Evolutionary conservation across 2,113 vertebrate species (phyloP), one percentile per base, ranked within the genome.

Genomic region (Barbus barbus): DNA sequence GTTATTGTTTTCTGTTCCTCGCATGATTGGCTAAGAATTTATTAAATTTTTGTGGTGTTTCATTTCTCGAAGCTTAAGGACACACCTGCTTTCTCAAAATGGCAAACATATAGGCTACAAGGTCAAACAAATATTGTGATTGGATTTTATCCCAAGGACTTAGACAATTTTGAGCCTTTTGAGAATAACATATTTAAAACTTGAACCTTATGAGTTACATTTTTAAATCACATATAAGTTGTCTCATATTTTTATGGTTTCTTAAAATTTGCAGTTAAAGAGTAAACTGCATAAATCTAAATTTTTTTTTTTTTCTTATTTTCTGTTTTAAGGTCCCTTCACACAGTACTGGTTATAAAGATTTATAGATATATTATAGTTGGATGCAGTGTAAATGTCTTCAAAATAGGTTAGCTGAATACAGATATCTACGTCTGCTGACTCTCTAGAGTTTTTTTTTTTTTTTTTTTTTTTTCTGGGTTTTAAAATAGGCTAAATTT

Each of bases 1-100:
- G 31, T 83, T 75, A 75, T 46, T 75, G 71, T 83, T 83, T 83
- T 74, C 53, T 28, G 36, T 74, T 44, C 51, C n/a, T 83, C 24
- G 5, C n/a, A n/a, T 56, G 16, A 60, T 31, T 41, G 46, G 26
- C 58, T 76, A 26, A 76, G 22, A 75, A 48, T 76, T 76, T 24
- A 83, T 18, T 67, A 61, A 26, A 81, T 11, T 5, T 12, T 65
- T 76, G 14, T 81, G 65, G 44, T 75, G 31, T 38, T 44, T 60
- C 28, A 63, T 71, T 81, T 56, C 6, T 20, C 65, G 5, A 8
- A 4, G 26, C 12, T 79, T 48, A 79, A 44, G 26, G 78, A 60
- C 51, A 48, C 14, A 61, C 36, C 51, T 63, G 38, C 11, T 60
- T 36, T 41, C 48, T 83, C 38, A 60, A 73, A 53, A 58, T 44